Evolutionary conservation across 2,888 invertebrate species (phyloP), one percentile per base, ranked within the genome.

Genomic region (Gastrophysa polygoni): DNA sequence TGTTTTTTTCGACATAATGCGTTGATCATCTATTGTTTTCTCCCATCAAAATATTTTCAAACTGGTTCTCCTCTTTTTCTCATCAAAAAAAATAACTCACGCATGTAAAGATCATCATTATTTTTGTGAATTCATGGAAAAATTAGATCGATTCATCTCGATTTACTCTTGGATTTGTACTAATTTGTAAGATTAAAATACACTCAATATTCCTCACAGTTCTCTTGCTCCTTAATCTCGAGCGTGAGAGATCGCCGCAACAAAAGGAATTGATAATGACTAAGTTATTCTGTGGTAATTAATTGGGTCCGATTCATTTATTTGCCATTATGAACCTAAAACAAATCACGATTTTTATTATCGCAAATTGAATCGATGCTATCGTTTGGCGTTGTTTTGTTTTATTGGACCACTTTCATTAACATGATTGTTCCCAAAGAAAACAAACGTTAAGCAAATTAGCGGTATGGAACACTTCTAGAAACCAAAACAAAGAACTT

Each of bases 311-410:
- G 52, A 63, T 55, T 64, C 69, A 67, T 73, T 69, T 68, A 64
- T 69, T 72, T 69, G 71, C 67, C 61, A 67, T 66, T 68, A 66
- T 66, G 64, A 68, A 43, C 68, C 59, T 64, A 61, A 65, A 66
- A 69, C 67, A 72, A 72, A 73, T 75, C 73, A 73, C 72, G 73
- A 67, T 66, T 72, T 71, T 72, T 70, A 70, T 69, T 72, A 73
- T 74, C 74, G 60, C 63, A 73, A 73, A 74, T 74, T 74, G 69
- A 73, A 74, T 74, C 73, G 69, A 69, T 58, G 38, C 38, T 8
- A 54, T 56, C 64, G 67, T 69, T 68, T 67, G 68, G 63, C 66
- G 61, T 64, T 66, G 61, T 38, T 64, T 54, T 44, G 34, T 65
- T 63, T 68, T 59, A 61, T 55, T 62, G 58, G 56, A 50, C 29